Percentiles rank a stretch among this genome's conserved stretches.
Evolutionary conservation across 2,113 vertebrate genomes (phyloP).

Genomic region (Edolisoma coerulescens): DNA sequence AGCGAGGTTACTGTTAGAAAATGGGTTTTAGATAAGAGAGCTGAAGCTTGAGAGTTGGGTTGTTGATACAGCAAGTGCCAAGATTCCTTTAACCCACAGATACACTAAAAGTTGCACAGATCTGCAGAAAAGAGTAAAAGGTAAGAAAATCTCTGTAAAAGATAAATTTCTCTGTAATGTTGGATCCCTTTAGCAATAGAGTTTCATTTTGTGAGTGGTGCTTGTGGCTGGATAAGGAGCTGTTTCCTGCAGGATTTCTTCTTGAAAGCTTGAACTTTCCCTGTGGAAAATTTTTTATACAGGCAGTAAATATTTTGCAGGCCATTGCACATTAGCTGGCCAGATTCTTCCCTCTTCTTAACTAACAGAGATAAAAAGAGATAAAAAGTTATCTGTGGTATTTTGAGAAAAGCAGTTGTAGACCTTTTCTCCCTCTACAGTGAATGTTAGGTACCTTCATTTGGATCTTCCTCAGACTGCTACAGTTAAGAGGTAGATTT

Average conservation of each 20-base stretch:
- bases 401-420: neutral
- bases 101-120: neutral
- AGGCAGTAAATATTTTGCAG: neutral
- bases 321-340: neutral
- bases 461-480: neutral
- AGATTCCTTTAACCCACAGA: constrained; percentile 3
- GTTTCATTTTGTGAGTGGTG: neutral
- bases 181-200: neutral
- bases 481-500: neutral
- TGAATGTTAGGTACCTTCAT: neutral
- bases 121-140: constrained; percentile 2
- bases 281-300: neutral
- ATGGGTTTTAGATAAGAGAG: constrained; percentile 4
- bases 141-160: neutral
- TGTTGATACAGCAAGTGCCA: neutral
- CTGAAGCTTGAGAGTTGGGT: neutral
- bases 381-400: neutral
- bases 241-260: constrained; percentile 30
- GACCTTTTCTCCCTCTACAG: neutral
- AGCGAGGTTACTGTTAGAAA: neutral
- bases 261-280: neutral
- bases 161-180: neutral
- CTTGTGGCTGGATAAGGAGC: neutral
- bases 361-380: neutral
- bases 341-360: neutral